These are phyloP conservation scores for Cepaea nemoralis DNA, from an alignment of 1,140 invertebrate species.

Conservation along the genomic window DNA sequence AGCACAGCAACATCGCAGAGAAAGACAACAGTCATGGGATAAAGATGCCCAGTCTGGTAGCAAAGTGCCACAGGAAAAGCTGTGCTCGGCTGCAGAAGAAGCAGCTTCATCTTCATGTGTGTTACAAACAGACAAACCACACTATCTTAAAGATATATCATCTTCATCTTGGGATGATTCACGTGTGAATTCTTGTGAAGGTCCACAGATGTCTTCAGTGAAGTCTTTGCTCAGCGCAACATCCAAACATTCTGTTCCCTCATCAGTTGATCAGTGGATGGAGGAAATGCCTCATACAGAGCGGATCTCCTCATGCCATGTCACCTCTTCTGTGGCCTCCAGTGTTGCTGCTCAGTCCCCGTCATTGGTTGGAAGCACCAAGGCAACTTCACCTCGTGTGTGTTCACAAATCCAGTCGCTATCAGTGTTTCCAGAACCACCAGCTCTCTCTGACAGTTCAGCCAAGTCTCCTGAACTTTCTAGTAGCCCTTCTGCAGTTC, in stretches of 20 bases:
- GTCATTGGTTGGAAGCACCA: not conserved
- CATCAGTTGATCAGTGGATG: not conserved
- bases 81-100: too few relatives aligned
- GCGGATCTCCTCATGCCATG: not conserved
- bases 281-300: too few relatives aligned
- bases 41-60: too few relatives aligned
- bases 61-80: too few relatives aligned
- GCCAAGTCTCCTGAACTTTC: not conserved
- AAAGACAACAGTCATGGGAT: too few relatives aligned
- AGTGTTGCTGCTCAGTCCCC: not conserved
- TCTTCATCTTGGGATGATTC: not conserved
- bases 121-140: too few relatives aligned
- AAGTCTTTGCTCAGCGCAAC: not conserved
- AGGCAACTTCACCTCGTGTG: not conserved
- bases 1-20: not conserved
- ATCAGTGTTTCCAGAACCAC: too few relatives aligned
- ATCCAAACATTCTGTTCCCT: not conserved
- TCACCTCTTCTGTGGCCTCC: not conserved
- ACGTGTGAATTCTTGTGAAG: not conserved
- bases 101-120: too few relatives aligned
- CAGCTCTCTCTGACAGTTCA: too few relatives aligned
- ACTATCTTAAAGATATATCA: too few relatives aligned
- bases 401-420: slow-evolving; percentile 7
- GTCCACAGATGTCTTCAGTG: not conserved
- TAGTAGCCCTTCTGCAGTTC: not conserved